Percentiles rank a stretch among this genome's conserved stretches.
Conservation (phyloP, 1,140 invertebrate species). For the Apis dorsata region DNA sequence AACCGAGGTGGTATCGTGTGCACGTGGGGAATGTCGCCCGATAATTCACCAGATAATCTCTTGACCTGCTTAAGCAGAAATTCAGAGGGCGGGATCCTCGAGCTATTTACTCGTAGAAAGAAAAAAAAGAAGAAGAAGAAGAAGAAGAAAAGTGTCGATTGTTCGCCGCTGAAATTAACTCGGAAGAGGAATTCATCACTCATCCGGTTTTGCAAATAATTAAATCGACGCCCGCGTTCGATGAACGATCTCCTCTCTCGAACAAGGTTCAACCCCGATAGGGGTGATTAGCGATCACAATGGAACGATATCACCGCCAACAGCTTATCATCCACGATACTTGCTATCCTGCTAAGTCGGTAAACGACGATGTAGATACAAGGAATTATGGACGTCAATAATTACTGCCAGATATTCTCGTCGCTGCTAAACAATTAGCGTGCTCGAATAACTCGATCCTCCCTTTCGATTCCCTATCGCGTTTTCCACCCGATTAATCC, state of each 20-base stretch:
- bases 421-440: neutral
- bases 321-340: neutral
- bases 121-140: no score
- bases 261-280: neutral
- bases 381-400: slow-evolving; percentile 24
- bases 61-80: neutral
- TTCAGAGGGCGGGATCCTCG: no score
- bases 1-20: neutral
- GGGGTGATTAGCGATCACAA: slow-evolving; percentile 5
- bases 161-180: neutral
- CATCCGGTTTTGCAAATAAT: neutral
- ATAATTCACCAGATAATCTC: slow-evolving; percentile 10
- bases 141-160: neutral
- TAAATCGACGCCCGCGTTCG: neutral
- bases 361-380: neutral
- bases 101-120: neutral
- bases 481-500: no score
- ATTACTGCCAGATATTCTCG: neutral
- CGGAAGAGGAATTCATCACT: neutral
- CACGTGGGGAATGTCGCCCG: slow-evolving; percentile 9
- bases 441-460: neutral
- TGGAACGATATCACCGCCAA: neutral
- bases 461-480: neutral
- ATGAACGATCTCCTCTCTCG: neutral
- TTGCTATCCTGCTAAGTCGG: neutral